Evolutionary conservation across 2,797 vertebrate species (phyloP).

Genomic region (Leuciscus waleckii): DNA sequence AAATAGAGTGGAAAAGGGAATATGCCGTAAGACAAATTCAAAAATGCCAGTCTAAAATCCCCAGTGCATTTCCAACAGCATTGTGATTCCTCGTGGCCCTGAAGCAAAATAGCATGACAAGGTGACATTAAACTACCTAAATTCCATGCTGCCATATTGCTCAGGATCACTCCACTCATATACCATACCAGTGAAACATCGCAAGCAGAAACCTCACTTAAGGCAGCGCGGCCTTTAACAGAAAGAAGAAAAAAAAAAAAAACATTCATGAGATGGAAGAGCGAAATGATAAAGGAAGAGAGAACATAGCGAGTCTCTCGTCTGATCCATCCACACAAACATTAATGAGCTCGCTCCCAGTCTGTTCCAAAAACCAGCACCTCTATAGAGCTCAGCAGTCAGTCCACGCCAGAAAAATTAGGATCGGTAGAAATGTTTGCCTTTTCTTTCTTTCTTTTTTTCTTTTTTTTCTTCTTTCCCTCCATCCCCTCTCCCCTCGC

Average conservation of each 20-base stretch:
- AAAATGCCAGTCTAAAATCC: constrained; percentile 5
- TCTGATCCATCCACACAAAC: constrained; percentile 76
- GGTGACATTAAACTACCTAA: constrained; percentile 34
- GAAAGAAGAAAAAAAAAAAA: too few relatives aligned
- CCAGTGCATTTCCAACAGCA: constrained; percentile 4
- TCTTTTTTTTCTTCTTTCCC: constrained; percentile 4
- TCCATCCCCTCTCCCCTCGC: constrained; percentile 59
- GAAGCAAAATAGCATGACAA: constrained; percentile 20
- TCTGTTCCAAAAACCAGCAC: constrained; percentile 78
- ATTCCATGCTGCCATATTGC: constrained; percentile 35
- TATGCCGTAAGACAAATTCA: not conserved
- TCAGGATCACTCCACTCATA: constrained; percentile 26
- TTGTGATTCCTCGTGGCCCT: not conserved
- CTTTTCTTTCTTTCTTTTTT: constrained; percentile 16
- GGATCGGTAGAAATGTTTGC: constrained; percentile 69
- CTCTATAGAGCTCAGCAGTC: constrained; percentile 74
- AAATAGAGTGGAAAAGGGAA: not conserved
- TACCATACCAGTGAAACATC: constrained; percentile 1
- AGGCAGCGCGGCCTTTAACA: not conserved
- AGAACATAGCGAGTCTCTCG: constrained; percentile 74
- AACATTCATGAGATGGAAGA: too few relatives aligned
- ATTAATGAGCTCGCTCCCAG: constrained; percentile 82
- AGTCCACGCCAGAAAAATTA: constrained; percentile 78
- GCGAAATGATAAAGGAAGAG: constrained; percentile 55
- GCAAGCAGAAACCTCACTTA: constrained; percentile 13